Base-by-base conservation (phyloP, 2,888 invertebrate genomes). In the Dryobotodes eremita region DNA sequence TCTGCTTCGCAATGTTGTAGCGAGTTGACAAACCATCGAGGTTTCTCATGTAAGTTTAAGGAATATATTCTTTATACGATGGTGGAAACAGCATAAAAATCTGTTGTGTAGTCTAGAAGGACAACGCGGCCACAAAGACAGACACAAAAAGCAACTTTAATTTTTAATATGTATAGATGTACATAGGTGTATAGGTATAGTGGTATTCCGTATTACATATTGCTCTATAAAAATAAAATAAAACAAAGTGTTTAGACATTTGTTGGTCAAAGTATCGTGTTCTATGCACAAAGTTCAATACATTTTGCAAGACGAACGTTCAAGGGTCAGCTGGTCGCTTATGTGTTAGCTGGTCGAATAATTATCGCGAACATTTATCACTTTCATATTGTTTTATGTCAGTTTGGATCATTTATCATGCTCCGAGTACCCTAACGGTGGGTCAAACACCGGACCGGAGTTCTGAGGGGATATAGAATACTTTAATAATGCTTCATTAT, bases 361-460 rank as follows among this genome's bases (percentile, higher is more conserved):
- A 90, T 90, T 91, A 92, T 91, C 89, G 85, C 83, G 86, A 87
- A 86, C 93, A 93, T 93, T 93, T 91, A 93, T 93, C 93, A 93
- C 90, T 90, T 91, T 91, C 90, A 86, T 90, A 88, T 86, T 90
- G 92, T 91, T 92, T 90, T 90, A 89, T 88, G 92, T 92, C 91
- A 91, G 88, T 87, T 85, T n/a, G 84, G 87, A 90, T 91, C 92
- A 93, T 93, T 92, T 91, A 92, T 93, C 93, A 92, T 80, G 71
- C 76, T 86, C 82, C 82, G 86, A 89, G 90, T 87, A 91, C 88
- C 88, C 90, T 91, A 91, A 90, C 90, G 89, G 89, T 83, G 86
- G 90, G 87, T 88, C 87, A 87, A 86, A 82, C 82, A 78, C 77
- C 72, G 77, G 70, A 71, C 77, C 68, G 70, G 71, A 82, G 79